These are phyloP conservation scores for Sminthurides bifidus DNA, from an alignment of 1,140 invertebrate genomes.

Conservation along the genomic window DNA sequence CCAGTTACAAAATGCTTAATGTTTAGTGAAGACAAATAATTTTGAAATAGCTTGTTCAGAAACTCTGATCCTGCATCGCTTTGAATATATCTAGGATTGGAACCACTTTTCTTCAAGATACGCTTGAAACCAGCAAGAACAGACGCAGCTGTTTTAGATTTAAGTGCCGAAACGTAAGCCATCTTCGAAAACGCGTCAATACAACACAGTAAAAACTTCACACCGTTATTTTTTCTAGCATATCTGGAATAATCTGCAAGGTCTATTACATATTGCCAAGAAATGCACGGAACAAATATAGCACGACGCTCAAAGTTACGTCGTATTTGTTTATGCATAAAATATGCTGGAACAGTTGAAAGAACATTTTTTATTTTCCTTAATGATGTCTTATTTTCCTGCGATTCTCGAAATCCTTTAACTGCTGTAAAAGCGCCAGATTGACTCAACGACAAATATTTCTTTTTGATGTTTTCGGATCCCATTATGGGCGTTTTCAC, in stretches of 20 bases:
- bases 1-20: not conserved
- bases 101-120: not conserved
- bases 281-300: not conserved
- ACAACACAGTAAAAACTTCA: not conserved
- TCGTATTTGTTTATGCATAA: too few species aligned
- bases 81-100: not conserved
- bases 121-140: not conserved
- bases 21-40: not conserved
- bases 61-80: not conserved
- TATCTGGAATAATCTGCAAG: not conserved
- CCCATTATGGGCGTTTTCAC: too few species aligned
- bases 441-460: too few species aligned
- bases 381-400: too few species aligned
- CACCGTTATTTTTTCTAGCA: not conserved
- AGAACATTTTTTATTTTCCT: too few species aligned
- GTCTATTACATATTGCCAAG: not conserved
- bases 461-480: too few species aligned
- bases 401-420: too few species aligned
- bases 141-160: not conserved
- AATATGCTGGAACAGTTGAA: too few species aligned
- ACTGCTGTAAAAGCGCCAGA: too few species aligned
- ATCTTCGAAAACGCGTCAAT: not conserved
- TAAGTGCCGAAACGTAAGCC: not conserved
- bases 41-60: not conserved
- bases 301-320: too few species aligned